Conservation (phyloP, 2,797 vertebrate species). For the Pelodytes ibericus region DNA sequence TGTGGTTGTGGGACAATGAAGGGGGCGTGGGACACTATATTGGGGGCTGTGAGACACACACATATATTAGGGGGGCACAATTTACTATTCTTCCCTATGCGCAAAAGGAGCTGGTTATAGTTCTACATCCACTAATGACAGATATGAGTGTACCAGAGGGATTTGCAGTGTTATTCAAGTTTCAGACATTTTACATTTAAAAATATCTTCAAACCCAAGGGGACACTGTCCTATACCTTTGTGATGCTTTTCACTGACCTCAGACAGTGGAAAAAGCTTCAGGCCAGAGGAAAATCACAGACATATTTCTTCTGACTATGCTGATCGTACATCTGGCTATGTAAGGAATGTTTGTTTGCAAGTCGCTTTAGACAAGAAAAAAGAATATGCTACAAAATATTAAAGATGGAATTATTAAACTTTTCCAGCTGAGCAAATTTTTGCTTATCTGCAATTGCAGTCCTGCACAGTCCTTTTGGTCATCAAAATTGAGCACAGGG, state of each 20-base stretch:
- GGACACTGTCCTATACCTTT: too few relatives aligned
- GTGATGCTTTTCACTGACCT: not conserved
- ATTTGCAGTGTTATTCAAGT: too few relatives aligned
- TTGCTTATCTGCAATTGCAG: not conserved
- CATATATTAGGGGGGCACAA: too few relatives aligned
- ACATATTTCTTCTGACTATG: not conserved
- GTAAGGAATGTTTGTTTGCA: not conserved
- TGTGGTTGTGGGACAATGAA: too few relatives aligned
- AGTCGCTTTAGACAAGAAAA: not conserved
- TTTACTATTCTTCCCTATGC: too few relatives aligned
- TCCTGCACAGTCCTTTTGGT: not conserved
- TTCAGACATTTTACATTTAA: too few relatives aligned
- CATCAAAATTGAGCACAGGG: not conserved
- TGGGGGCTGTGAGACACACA: too few relatives aligned
- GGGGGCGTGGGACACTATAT: too few relatives aligned
- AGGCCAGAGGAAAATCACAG: not conserved
- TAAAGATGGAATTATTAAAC: not conserved
- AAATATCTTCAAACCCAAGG: too few relatives aligned
- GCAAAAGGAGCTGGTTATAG: too few relatives aligned
- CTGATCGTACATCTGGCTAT: not conserved
- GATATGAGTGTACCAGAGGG: too few relatives aligned
- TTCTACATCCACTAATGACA: too few relatives aligned
- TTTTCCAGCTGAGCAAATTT: not conserved
- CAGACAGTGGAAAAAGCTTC: not conserved
- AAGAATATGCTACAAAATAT: not conserved